phyloP scores from a whole-genome alignment of 53 echinoderm and acorn worm genomes.

The Echinarachnius parma region DNA sequence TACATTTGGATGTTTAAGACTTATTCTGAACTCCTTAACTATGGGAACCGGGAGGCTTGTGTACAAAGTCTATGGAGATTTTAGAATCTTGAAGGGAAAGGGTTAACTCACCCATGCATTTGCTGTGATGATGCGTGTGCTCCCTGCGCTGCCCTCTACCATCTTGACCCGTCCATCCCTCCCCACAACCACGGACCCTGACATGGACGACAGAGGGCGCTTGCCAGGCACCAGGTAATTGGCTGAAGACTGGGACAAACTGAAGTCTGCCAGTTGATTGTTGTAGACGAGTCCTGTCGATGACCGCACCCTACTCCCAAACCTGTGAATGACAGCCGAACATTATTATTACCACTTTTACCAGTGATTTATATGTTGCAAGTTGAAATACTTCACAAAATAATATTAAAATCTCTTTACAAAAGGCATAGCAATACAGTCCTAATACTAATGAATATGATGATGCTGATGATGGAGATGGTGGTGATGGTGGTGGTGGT shows the following conservation, averaged over 20 bases:
- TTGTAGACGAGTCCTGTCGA: constrained; percentile 67
- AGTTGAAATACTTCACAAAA: too few species aligned
- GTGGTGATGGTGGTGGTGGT: too few species aligned
- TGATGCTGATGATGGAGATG: too few species aligned
- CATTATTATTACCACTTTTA: too few species aligned
- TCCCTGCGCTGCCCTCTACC: constrained; percentile 63
- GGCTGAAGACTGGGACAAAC: constrained; percentile 19
- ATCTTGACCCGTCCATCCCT: constrained; percentile 37
- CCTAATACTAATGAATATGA: too few species aligned
- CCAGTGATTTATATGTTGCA: too few species aligned
- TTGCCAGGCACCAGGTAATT: constrained; percentile 61
- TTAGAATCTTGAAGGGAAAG: background rate
- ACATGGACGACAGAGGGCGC: constrained; percentile 69
- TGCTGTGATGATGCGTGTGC: constrained; percentile 54
- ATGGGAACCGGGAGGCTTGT: too few species aligned
- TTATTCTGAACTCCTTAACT: too few species aligned
- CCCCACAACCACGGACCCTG: constrained; percentile 45
- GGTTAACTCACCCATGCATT: constrained; percentile 63
- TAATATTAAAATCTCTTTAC: too few species aligned
- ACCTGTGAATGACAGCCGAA: too few species aligned
- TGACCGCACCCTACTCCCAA: constrained; percentile 61
- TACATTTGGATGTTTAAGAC: background rate
- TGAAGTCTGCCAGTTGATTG: constrained; percentile 67
- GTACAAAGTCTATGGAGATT: too few species aligned
- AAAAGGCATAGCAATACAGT: too few species aligned